Evolutionary conservation across 2,888 invertebrate genomes (phyloP).

Genomic region (Tricholauxania praeusta): DNA sequence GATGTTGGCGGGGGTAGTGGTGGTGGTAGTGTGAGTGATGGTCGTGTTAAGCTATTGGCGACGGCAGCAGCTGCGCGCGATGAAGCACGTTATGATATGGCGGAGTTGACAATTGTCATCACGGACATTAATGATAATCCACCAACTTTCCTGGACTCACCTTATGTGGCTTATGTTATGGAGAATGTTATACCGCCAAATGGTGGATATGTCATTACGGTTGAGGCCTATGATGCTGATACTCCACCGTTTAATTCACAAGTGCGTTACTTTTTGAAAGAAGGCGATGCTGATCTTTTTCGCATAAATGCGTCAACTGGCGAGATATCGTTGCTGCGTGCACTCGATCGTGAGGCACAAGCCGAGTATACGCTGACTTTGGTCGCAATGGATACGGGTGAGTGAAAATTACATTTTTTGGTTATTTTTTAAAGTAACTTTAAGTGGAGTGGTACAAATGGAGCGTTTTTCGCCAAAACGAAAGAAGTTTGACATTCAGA

Average conservation of each 20-base stretch:
- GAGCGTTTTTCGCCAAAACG: not conserved
- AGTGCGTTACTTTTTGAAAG: slow-evolving; percentile 93
- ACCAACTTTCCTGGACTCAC: slow-evolving; percentile 94
- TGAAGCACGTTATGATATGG: slow-evolving; percentile 78
- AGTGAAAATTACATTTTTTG: slow-evolving; percentile 60
- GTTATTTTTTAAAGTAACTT: not conserved
- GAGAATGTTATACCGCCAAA: slow-evolving; percentile 89
- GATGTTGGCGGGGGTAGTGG: slow-evolving; percentile 70
- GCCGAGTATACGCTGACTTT: slow-evolving; percentile 87
- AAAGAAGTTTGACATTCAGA: not conserved
- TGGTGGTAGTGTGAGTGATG: slow-evolving; percentile 3
- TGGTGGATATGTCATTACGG: slow-evolving; percentile 83
- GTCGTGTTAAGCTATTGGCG: not conserved
- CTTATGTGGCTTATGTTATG: slow-evolving; percentile 92
- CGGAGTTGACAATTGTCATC: slow-evolving; percentile 85
- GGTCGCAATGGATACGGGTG: slow-evolving; percentile 95
- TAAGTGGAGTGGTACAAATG: not conserved
- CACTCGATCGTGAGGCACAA: slow-evolving; percentile 87
- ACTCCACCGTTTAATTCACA: slow-evolving; percentile 90
- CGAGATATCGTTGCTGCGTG: slow-evolving; percentile 85
- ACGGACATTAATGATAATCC: slow-evolving; percentile 95
- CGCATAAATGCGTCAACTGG: slow-evolving; percentile 93
- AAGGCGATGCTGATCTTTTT: slow-evolving; percentile 92
- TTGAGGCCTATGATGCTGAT: slow-evolving; percentile 91
- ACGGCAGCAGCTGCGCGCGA: slow-evolving; percentile 2